phyloP scores from a whole-genome alignment of 2,113 vertebrate genomes.

The Upupa epops region DNA sequence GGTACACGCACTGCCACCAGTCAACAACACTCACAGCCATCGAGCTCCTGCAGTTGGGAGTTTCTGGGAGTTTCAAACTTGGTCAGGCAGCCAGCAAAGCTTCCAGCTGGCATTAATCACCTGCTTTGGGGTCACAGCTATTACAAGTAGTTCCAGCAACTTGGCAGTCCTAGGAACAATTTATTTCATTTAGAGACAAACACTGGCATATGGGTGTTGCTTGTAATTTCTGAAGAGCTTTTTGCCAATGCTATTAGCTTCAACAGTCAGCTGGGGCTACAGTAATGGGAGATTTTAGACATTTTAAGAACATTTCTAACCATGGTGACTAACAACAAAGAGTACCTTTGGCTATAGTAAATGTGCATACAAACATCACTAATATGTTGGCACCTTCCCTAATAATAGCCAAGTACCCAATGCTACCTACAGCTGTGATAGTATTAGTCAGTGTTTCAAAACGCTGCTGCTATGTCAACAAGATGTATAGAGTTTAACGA shows the following conservation, averaged over 20 bases:
- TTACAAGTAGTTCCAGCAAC: neutral
- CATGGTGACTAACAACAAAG: neutral
- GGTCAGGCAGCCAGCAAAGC: neutral
- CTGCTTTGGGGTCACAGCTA: slow-evolving; percentile 26
- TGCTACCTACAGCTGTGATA: slow-evolving; percentile 31
- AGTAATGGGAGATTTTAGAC: neutral
- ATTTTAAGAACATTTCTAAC: neutral
- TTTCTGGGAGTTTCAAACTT: neutral
- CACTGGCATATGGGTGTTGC: neutral
- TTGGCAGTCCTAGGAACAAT: slow-evolving; percentile 1
- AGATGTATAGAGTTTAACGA: slow-evolving; percentile 1
- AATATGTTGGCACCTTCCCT: neutral
- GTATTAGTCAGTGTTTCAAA: slow-evolving; percentile 29
- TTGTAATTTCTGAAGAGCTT: slow-evolving; percentile 17
- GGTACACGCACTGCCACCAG: neutral
- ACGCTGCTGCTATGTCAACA: slow-evolving; percentile 9
- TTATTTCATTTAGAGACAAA: slow-evolving; percentile 53
- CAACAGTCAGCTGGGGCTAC: neutral
- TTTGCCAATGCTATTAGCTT: slow-evolving; percentile 1
- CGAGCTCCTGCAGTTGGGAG: neutral
- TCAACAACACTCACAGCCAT: neutral
- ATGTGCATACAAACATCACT: neutral
- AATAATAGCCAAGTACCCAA: slow-evolving; percentile 11
- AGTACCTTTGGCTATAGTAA: neutral
- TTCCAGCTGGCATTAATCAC: neutral